Base-by-base conservation (phyloP, 2,888 invertebrate genomes). In the Cephalotes varians region DNA sequence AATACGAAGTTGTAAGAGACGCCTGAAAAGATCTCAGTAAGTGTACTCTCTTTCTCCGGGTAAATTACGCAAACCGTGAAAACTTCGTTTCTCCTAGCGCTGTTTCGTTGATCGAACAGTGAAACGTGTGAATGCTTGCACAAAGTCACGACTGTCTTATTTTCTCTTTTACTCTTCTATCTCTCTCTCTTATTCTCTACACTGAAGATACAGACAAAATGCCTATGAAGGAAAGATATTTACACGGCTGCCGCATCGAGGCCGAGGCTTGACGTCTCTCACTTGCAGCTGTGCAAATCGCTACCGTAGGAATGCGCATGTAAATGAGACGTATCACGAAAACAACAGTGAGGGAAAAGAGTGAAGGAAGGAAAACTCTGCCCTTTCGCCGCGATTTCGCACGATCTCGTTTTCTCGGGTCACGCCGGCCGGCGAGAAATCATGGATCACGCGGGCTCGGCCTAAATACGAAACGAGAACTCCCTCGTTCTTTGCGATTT, bases 401-500 rank as follows among this genome's bases (percentile, higher is more conserved):
- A 31, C 28, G 73, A 40, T 77, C 73, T 69, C 69, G 71, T 69
- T 80, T 83, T 82, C 76, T 69, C 82, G 62, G 69, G 74, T 77
- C 71, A n/a, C 34, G 51, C 71, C 71, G 80, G 81, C 49, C 71
- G 37, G 49, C 37, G 82, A 88, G 81, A 84, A 88, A 83, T 89
- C 88, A 88, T 85, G 85, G 82, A 83, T 25, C 82, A 49, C 21
- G 83, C 85, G 67, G 67, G 56, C 84, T 72, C 84, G 91, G 86
- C 91, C 91, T 91, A 91, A 91, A 91, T 91, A 86, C 86, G 86
- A 91, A 91, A 88, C 84, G 90, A 87, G 91, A 87, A 85, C 91
- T 83, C 71, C 67, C n/a, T 34, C 83, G 56, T 71, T 49, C 62
- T 28, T 25, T 47, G 74, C 71, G 82, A 44, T 82, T 86, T 83